Evolutionary conservation across 2,797 vertebrate species (phyloP), one percentile per base, ranked within the genome.

Genomic region (Eurystomus glaucurus): DNA sequence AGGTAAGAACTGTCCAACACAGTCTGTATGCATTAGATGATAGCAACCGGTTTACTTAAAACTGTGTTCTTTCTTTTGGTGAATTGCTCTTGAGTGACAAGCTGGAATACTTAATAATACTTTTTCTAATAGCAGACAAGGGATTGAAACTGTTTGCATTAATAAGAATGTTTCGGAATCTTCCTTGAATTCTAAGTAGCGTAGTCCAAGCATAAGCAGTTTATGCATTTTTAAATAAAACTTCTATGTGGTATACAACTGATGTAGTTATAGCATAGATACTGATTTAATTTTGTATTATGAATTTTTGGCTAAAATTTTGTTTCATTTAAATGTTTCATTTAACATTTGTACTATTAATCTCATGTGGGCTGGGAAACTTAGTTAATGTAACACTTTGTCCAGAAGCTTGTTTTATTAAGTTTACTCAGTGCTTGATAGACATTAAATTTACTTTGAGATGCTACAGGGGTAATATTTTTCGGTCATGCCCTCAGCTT

Each of bases 381-480:
- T 88, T 91, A 22, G 1, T 48, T 90, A 75, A 66, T 86, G 29
- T 31, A 88, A 46, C 23, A 19, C 23, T 90, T 89, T 35, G 62
- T 88, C 55, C 93, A 26, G 41, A 70, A 92, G 17, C 58, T 83
- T 79, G 28, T 82, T 93, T 85, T 94, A 83, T 55, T 88, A 55
- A 70, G 37, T 87, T 94, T 92, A 64, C 33, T 65, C 54, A 43
- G 35, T 75, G 62, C 77, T 52, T 80, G 45, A 60, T 85, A 66
- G 48, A 77, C 92, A 22, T 85, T 95, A 74, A 87, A 91, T 96
- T 83, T n/a, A 22, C 33, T 84, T 89, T 52, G 60, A 91, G 28
- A 79, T 85, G 64, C 37, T 89, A 15, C n/a, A 6, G 68, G 46
- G 33, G 23, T 87, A 92, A 16, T 70, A 61, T 55, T 93, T 93